Evolutionary conservation across 1,140 invertebrate species (phyloP).

Genomic region (Latrodectus geometricus): DNA sequence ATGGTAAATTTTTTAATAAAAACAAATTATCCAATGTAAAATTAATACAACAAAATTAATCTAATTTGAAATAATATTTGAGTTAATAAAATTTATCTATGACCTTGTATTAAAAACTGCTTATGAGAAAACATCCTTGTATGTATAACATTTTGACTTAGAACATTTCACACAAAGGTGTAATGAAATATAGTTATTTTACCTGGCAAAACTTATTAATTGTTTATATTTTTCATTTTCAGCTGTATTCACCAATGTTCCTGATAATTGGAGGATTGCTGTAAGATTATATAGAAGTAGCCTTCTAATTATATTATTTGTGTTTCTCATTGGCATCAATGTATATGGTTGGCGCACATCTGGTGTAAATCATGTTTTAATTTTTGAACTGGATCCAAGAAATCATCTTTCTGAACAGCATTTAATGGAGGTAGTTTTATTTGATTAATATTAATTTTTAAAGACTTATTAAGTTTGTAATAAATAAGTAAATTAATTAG

Average conservation of each 20-base stretch:
- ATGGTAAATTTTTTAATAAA: too few relatives aligned
- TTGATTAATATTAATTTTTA: too few relatives aligned
- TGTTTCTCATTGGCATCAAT: slow-evolving; percentile 97
- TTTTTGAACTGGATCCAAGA: slow-evolving; percentile 97
- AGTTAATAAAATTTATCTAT: too few relatives aligned
- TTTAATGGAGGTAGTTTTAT: slow-evolving; percentile 81
- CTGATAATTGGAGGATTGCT: slow-evolving; percentile 80
- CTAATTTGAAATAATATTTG: too few relatives aligned
- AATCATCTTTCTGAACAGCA: slow-evolving; percentile 96
- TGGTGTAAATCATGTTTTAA: slow-evolving; percentile 98
- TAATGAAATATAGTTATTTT: background rate
- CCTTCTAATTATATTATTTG: slow-evolving; percentile 90
- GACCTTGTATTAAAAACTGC: too few relatives aligned
- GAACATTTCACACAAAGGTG: background rate
- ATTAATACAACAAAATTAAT: too few relatives aligned
- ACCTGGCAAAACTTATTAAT: background rate
- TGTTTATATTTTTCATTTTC: slow-evolving; percentile 2
- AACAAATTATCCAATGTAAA: too few relatives aligned
- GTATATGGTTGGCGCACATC: slow-evolving; percentile 98
- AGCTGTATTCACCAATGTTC: slow-evolving; percentile 54
- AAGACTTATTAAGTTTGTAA: too few relatives aligned
- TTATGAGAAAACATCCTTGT: too few relatives aligned
- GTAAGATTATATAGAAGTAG: slow-evolving; percentile 92
- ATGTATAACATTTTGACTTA: too few relatives aligned
- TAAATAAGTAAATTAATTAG: too few relatives aligned